phyloP scores from a whole-genome alignment of 2,113 vertebrate genomes.

The Pelusios castaneus region DNA sequence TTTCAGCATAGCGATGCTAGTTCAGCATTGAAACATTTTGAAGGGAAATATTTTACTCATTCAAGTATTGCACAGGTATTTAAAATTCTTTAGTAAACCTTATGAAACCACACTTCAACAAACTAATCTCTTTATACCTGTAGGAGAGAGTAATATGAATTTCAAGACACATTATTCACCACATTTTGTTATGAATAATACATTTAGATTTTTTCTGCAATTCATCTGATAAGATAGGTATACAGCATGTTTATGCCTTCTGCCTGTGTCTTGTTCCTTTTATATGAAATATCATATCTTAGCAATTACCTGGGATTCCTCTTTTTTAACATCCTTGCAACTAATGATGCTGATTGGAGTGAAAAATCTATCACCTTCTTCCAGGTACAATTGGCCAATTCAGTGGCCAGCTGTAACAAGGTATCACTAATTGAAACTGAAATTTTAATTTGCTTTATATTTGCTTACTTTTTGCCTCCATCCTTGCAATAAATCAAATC shows the following conservation, averaged over 20 bases:
- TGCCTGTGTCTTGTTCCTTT: slow-evolving; percentile 4
- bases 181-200: slow-evolving; percentile 63
- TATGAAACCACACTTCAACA: slow-evolving; percentile 42
- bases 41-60: not conserved
- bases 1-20: not conserved
- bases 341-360: not conserved
- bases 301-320: not conserved
- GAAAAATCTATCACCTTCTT: not conserved
- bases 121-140: slow-evolving; percentile 53
- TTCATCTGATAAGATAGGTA: slow-evolving; percentile 37
- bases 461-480: not conserved
- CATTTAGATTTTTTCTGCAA: slow-evolving; percentile 53
- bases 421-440: not conserved
- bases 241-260: slow-evolving; percentile 26
- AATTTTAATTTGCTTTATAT: not conserved
- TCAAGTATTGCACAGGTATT: not conserved
- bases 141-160: slow-evolving; percentile 19
- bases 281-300: not conserved
- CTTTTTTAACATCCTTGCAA: not conserved
- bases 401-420: not conserved
- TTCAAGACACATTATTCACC: slow-evolving; percentile 54
- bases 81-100: slow-evolving; percentile 60
- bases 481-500: not conserved
- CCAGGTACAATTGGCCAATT: not conserved
- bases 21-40: not conserved